Base-by-base conservation (phyloP, 2,888 invertebrate genomes). In the Synergus umbraculus region DNA sequence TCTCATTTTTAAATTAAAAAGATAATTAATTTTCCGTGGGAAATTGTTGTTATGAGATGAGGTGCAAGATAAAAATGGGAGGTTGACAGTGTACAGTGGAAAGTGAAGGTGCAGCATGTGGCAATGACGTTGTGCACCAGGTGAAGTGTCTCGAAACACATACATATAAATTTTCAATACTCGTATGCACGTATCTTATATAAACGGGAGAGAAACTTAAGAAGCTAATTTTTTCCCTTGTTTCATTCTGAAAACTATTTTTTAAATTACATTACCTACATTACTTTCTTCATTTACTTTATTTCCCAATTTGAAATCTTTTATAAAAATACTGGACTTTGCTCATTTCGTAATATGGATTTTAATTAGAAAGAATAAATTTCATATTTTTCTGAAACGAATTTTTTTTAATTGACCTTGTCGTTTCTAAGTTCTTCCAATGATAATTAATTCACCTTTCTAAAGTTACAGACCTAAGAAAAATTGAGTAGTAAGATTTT, bases 101-200 rank as follows among this genome's bases (percentile, higher is more conserved):
- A 91, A 91, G 91, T 91, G 91, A 91, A 91, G 90, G 91, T 89
- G 87, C 87, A 82, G 83, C 82, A 78, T 81, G 82, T 83, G 87
- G 88, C 88, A 89, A 89, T 89, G 89, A 88, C 87, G 89, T 88
- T 85, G 85, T 77, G 76, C 67, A 82, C 84, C 84, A 80, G 82
- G 83, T 77, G 81, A 84, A 85, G 81, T 84, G 85, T 85, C 86
- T 85, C 85, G 86, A 85, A 86, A 86, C 83, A 87, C 77, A 86
- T 85, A 81, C 85, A 82, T 84, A 83, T 82, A 79, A 78, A 80
- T 78, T 85, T 85, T 80, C 81, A 46, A 80, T 69, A 82, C 79
- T 79, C 79, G 84, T 85, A 83, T 76, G 78, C 66, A 77, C 67
- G 41, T 78, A 80, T 83, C 79, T 83, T 76, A 82, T 78, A 54